Conservation (phyloP, 2,797 vertebrate genomes). For the Melanotaenia parkinsoni region DNA sequence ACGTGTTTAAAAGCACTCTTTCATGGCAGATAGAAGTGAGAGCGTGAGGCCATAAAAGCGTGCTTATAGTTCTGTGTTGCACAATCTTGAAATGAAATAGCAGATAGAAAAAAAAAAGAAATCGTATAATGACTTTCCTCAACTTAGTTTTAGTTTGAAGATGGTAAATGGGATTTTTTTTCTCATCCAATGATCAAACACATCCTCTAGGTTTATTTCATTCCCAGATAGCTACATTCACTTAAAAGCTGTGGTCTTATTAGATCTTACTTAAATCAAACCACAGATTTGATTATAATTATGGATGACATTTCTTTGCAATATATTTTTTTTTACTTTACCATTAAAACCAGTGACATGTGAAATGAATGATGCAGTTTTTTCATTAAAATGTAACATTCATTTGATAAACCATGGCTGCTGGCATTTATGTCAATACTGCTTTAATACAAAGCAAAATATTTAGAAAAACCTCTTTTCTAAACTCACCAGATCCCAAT, state of each 20-base stretch:
- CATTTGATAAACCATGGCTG: neutral
- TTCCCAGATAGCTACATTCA: constrained; percentile 3
- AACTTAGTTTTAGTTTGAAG: constrained; percentile 20
- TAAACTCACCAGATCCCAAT: neutral
- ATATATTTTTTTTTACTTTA: constrained; percentile 2
- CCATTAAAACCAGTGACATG: neutral
- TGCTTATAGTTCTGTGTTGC: constrained; percentile 1
- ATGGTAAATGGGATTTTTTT: neutral
- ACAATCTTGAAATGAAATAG: constrained; percentile 18
- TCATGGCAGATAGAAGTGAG: constrained; percentile 28
- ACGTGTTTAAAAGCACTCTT: constrained; percentile 33
- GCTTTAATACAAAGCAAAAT: neutral
- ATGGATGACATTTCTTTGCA: neutral
- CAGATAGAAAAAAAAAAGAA: neutral
- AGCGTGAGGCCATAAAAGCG: neutral
- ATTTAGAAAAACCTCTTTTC: neutral
- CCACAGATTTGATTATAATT: neutral
- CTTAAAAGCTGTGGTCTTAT: constrained; percentile 1
- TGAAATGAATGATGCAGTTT: neutral
- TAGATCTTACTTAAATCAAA: constrained; percentile 1
- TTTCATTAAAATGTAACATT: neutral
- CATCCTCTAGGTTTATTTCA: constrained; percentile 24
- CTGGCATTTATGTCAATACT: neutral
- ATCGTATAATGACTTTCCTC: neutral
- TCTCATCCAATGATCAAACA: constrained; percentile 13